Evolutionary conservation across 2,888 invertebrate species (phyloP).

Genomic region (Drosophila testacea): DNA sequence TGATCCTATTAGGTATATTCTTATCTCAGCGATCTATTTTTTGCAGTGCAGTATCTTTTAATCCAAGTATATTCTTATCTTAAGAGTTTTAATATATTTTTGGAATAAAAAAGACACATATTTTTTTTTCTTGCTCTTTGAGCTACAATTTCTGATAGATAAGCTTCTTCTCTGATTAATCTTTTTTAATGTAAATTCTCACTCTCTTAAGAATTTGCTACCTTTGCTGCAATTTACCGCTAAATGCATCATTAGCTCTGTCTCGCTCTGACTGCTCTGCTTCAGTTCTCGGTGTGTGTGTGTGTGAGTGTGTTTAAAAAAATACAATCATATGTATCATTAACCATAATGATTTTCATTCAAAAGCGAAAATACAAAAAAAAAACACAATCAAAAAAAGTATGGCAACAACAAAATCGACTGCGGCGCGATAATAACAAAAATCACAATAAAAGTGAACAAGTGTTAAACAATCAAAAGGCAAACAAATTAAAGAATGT

Average conservation of each 20-base stretch:
- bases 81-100: not conserved
- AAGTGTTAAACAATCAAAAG: constrained; percentile 61
- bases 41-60: not conserved
- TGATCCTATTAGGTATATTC: not conserved
- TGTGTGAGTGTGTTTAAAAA: constrained; percentile 7
- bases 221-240: constrained; percentile 50
- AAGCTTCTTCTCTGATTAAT: not conserved
- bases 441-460: constrained; percentile 57
- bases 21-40: not conserved
- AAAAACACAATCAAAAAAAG: constrained; percentile 45
- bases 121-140: not conserved
- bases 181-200: not conserved
- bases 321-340: constrained; percentile 10
- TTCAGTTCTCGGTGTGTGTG: not conserved
- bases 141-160: not conserved
- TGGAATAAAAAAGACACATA: not conserved
- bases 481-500: constrained; percentile 57
- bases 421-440: constrained; percentile 54
- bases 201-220: constrained; percentile 1
- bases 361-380: constrained; percentile 31
- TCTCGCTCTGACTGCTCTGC: constrained; percentile 30
- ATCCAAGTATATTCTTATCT: not conserved
- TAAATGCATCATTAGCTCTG: constrained; percentile 43
- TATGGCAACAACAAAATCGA: constrained; percentile 45
- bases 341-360: constrained; percentile 47